These are phyloP conservation scores for Mylabris sibirica DNA, from an alignment of 2,888 invertebrate species.

Conservation along the genomic window DNA sequence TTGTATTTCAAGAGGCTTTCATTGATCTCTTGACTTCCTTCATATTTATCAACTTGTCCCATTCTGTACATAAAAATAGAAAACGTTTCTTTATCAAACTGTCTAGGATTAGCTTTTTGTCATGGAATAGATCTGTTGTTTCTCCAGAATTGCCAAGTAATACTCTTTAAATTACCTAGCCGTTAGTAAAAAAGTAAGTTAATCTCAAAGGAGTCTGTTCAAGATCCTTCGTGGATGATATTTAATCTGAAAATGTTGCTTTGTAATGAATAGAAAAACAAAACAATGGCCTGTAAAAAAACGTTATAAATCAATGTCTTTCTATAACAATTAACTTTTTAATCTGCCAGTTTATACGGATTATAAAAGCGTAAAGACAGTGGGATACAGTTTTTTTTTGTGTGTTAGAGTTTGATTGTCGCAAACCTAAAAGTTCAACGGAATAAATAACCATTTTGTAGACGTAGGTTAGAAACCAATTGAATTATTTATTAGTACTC, in stretches of 20 bases:
- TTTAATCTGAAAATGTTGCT: neutral
- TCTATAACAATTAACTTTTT: neutral
- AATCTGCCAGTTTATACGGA: conserved; percentile 9
- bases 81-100: too few species aligned
- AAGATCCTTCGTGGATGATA: neutral
- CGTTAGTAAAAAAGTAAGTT: neutral
- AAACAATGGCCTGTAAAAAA: neutral
- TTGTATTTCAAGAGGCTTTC: too few species aligned
- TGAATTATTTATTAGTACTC: conserved; percentile 32
- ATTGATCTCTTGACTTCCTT: too few species aligned
- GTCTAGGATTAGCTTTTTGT: too few species aligned
- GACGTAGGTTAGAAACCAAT: conserved; percentile 28
- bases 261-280: neutral
- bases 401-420: neutral
- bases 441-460: conserved; percentile 29
- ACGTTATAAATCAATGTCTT: neutral
- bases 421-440: conserved; percentile 25
- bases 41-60: too few species aligned
- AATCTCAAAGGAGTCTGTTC: neutral
- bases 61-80: too few species aligned
- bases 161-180: neutral
- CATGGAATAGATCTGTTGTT: too few species aligned
- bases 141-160: neutral
- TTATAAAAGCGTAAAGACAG: conserved; percentile 2
- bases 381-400: conserved; percentile 21